These are phyloP conservation scores for Notodonta ziczac DNA, from an alignment of 2,888 invertebrate genomes.

Conservation along the genomic window DNA sequence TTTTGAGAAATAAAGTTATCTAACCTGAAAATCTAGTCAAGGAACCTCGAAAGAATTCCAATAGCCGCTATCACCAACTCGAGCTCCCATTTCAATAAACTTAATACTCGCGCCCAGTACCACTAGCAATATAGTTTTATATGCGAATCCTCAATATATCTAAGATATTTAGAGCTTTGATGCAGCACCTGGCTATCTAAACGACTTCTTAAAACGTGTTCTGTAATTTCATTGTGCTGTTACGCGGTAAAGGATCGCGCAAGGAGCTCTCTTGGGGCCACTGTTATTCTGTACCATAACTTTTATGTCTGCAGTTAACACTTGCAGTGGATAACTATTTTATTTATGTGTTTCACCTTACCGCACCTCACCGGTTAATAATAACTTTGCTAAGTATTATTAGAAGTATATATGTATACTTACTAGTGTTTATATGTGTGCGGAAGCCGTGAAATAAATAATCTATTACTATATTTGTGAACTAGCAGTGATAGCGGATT, in stretches of 20 bases:
- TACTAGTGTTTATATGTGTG: too few relatives aligned
- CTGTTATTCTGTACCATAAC: neutral
- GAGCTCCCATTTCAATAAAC: constrained; percentile 20
- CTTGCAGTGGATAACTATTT: neutral
- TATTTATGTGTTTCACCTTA: too few relatives aligned
- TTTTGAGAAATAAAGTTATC: too few relatives aligned
- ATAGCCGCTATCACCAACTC: constrained; percentile 22
- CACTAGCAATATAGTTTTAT: constrained; percentile 24
- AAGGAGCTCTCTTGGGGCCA: constrained; percentile 10
- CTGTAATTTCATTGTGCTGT: constrained; percentile 4
- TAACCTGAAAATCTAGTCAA: too few relatives aligned
- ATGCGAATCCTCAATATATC: constrained; percentile 15
- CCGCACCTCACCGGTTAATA: too few relatives aligned
- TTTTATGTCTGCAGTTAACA: neutral
- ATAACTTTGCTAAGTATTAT: too few relatives aligned
- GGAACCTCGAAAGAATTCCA: neutral
- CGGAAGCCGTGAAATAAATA: too few relatives aligned
- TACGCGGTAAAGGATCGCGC: neutral
- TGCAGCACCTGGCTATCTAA: constrained; percentile 11
- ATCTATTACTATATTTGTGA: too few relatives aligned
- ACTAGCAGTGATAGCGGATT: too few relatives aligned
- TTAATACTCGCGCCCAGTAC: constrained; percentile 15
- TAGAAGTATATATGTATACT: too few relatives aligned
- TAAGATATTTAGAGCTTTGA: constrained; percentile 12
- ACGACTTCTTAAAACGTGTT: constrained; percentile 6